These are phyloP conservation scores for Morphnarchus princeps DNA, from an alignment of 2,113 vertebrate species.

Conservation along the genomic window DNA sequence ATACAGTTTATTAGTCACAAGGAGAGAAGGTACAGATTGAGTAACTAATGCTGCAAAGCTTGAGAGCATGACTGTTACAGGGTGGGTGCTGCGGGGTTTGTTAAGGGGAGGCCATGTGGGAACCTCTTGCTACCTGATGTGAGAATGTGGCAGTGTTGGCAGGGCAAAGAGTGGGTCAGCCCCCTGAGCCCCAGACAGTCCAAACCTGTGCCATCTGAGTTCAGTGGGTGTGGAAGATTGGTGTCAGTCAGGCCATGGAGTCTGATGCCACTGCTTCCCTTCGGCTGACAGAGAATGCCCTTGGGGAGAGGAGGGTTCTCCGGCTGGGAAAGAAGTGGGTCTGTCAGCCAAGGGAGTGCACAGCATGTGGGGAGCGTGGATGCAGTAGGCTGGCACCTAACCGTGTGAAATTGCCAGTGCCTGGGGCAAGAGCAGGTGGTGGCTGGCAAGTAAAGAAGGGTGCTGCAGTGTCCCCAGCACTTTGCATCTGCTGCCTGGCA, in stretches of 20 bases:
- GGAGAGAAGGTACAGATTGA: not conserved
- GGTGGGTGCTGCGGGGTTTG: not conserved
- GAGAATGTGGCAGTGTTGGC: not conserved
- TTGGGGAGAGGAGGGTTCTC: not conserved
- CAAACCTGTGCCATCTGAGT: not conserved
- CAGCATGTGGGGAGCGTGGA: accelerated
- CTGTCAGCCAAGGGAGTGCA: not conserved
- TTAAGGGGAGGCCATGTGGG: not conserved
- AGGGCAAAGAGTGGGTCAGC: not conserved
- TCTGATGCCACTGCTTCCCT: not conserved
- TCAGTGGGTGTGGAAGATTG: not conserved
- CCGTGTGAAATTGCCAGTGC: not conserved
- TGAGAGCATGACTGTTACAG: not conserved
- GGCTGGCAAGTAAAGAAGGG: conserved; percentile 4
- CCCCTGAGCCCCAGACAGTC: not conserved
- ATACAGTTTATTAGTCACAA: not conserved
- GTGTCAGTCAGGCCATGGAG: not conserved
- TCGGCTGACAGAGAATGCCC: not conserved
- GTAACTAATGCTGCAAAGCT: not conserved
- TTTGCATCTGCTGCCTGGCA: conserved; percentile 38
- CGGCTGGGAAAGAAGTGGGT: accelerated
- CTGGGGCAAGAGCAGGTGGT: conserved; percentile 37
- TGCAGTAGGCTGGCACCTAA: not conserved
- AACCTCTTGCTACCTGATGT: not conserved
- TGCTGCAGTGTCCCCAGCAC: not conserved